phyloP scores from a whole-genome alignment of 2,113 vertebrate genomes.

The Platichthys flesus region DNA sequence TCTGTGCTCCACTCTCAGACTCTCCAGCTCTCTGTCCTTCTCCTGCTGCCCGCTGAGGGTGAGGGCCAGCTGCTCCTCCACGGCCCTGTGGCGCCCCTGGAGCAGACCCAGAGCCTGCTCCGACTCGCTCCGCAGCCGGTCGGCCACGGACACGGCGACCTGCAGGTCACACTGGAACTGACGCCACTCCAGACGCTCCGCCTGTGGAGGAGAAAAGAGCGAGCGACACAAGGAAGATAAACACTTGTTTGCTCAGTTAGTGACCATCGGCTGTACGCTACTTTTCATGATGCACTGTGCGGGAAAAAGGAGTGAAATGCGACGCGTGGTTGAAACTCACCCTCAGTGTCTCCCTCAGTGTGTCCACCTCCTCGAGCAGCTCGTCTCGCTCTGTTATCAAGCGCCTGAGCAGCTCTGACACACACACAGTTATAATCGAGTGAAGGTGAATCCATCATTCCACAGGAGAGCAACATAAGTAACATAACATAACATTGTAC shows the following conservation, averaged over 20 bases:
- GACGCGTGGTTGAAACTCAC: conserved; percentile 53
- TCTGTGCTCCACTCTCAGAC: conserved; percentile 58
- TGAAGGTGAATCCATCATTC: too few species aligned
- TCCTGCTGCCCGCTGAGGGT: conserved; percentile 56
- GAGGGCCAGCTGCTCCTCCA: conserved; percentile 65
- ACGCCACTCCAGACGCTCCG: conserved; percentile 79
- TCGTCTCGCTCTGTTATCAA: conserved; percentile 75
- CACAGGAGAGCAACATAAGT: too few species aligned
- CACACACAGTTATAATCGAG: background rate
- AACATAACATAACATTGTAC: too few species aligned
- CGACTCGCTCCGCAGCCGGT: conserved; percentile 78
- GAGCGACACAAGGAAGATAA: too few species aligned
- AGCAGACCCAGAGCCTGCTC: conserved; percentile 72
- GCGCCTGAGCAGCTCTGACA: conserved; percentile 74
- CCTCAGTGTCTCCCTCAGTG: conserved; percentile 70
- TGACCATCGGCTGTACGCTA: too few species aligned
- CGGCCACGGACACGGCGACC: conserved; percentile 82
- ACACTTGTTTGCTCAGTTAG: too few species aligned
- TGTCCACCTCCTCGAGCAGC: conserved; percentile 72
- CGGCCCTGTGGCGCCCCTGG: conserved; percentile 57
- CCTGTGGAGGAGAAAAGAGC: conserved; percentile 48
- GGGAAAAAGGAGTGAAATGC: too few species aligned
- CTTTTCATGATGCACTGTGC: too few species aligned
- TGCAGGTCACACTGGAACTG: conserved; percentile 85
- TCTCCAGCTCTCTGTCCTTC: conserved; percentile 60